phyloP scores from a whole-genome alignment of 2,797 vertebrate species.

The Pseudochirops cupreus region DNA sequence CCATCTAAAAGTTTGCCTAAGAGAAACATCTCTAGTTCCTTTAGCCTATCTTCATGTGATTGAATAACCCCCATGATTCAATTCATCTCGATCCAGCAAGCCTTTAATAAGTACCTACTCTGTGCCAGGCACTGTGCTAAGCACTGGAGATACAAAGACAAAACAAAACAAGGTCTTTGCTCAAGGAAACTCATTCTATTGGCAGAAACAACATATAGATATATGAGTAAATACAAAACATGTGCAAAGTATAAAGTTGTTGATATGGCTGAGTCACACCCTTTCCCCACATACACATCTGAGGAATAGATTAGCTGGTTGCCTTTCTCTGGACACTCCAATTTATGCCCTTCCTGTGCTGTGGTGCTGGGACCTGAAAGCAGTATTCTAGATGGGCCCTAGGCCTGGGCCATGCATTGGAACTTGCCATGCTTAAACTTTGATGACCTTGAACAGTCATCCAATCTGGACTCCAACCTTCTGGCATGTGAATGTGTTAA shows the following conservation, averaged over 20 bases:
- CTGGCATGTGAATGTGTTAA: background rate
- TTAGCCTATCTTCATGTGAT: background rate
- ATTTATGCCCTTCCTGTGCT: background rate
- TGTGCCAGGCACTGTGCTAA: background rate
- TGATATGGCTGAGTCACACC: background rate
- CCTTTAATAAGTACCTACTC: background rate
- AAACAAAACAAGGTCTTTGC: background rate
- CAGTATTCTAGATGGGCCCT: background rate
- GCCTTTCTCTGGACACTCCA: background rate
- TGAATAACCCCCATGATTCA: background rate
- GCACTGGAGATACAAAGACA: background rate
- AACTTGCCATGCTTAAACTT: background rate
- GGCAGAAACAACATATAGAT: background rate
- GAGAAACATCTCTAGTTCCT: background rate
- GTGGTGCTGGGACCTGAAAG: background rate
- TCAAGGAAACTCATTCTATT: background rate
- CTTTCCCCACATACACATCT: background rate
- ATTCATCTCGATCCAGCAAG: background rate
- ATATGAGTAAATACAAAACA: background rate
- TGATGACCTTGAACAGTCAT: background rate
- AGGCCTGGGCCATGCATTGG: background rate
- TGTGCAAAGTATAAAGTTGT: background rate
- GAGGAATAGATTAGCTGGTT: background rate
- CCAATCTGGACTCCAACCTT: background rate
- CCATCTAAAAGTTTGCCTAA: too few relatives aligned